These are phyloP conservation scores for Crioceris asparagi DNA, from an alignment of 2,888 invertebrate genomes.

Conservation along the genomic window DNA sequence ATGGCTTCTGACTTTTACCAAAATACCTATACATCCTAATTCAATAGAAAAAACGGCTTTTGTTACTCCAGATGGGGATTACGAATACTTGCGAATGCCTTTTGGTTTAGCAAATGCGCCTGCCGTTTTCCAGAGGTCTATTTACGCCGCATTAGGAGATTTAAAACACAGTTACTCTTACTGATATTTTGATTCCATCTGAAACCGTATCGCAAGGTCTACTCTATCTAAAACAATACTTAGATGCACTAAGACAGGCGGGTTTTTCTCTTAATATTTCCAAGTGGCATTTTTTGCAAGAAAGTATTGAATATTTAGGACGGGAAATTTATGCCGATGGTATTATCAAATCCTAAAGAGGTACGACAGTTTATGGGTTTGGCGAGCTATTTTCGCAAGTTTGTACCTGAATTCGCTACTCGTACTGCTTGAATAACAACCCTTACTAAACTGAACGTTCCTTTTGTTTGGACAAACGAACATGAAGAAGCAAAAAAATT, in stretches of 20 bases:
- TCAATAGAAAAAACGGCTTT: constrained; percentile 18
- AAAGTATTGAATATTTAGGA: constrained; percentile 8
- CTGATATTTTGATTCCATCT: constrained; percentile 1
- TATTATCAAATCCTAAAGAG: not conserved
- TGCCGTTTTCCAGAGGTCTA: constrained; percentile 3
- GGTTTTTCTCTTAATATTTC: constrained; percentile 7
- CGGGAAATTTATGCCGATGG: constrained; percentile 7
- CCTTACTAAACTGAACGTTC: constrained; percentile 9
- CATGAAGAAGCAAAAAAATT: constrained; percentile 3
- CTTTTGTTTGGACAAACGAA: constrained; percentile 7
- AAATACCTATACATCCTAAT: constrained; percentile 24
- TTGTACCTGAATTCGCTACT: not conserved
- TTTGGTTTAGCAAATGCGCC: constrained; percentile 2
- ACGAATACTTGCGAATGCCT: constrained; percentile 10
- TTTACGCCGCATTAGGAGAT: not conserved
- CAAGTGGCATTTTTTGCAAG: constrained; percentile 9
- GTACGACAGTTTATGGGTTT: not conserved
- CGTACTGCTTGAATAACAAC: constrained; percentile 11
- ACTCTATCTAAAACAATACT: not conserved
- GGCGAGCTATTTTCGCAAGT: not conserved
- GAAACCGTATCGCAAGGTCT: not conserved
- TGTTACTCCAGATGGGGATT: constrained; percentile 19
- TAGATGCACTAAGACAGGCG: not conserved
- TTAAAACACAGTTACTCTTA: not conserved
- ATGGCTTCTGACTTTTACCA: constrained; percentile 24